Evolutionary conservation across 2,113 vertebrate genomes (phyloP).

Genomic region (Microtus ochrogaster): DNA sequence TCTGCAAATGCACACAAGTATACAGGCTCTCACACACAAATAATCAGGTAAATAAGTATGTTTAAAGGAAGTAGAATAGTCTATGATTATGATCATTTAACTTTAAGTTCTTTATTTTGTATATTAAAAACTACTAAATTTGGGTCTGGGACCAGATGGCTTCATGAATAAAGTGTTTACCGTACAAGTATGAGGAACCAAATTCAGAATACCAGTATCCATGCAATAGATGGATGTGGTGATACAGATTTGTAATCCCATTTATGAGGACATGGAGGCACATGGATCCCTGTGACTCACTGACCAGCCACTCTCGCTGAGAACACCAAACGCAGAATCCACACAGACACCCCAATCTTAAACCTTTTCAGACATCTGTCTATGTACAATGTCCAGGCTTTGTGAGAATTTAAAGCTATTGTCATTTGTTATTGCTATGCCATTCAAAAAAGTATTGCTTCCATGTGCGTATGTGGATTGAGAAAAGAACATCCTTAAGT

Average conservation of each 20-base stretch:
- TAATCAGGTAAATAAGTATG: neutral
- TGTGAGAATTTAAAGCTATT: neutral
- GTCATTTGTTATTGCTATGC: neutral
- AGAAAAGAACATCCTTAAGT: neutral
- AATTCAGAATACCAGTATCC: neutral
- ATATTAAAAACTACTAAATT: neutral
- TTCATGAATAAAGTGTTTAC: neutral
- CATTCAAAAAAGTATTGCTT: neutral
- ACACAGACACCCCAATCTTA: neutral
- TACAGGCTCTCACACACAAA: neutral
- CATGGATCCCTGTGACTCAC: neutral
- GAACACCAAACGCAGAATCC: neutral
- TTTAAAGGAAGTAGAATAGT: neutral
- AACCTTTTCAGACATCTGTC: neutral
- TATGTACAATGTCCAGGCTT: neutral
- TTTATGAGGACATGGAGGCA: no score
- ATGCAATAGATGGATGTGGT: neutral
- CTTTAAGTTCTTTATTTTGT: slow-evolving; percentile 31
- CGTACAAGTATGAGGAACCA: rapidly evolving
- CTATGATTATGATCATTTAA: slow-evolving; percentile 22
- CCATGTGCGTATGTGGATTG: neutral
- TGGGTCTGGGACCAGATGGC: neutral
- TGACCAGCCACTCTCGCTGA: neutral
- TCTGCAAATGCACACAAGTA: neutral
- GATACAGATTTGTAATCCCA: neutral